Evolutionary conservation across 2,888 invertebrate genomes (phyloP).

Genomic region (Conops quadrifasciatus): DNA sequence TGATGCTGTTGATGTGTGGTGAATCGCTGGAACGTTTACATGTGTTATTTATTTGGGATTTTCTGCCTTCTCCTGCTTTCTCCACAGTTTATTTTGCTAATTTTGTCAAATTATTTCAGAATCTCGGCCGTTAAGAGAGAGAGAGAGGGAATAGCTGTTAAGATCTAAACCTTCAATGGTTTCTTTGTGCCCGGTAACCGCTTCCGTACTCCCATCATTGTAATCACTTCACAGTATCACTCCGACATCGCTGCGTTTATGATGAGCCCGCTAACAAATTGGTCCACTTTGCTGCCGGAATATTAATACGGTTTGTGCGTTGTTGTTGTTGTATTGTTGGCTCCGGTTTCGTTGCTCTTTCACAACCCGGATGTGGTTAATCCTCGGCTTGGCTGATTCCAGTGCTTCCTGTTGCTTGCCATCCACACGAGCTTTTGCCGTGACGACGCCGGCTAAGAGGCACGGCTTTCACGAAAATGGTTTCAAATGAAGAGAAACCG

Average conservation of each 20-base stretch:
- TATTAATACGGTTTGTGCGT: conserved; percentile 49
- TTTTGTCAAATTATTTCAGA: conserved; percentile 58
- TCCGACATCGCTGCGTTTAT: not conserved
- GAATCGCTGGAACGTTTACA: conserved; percentile 39
- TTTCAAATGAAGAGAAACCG: too few species aligned
- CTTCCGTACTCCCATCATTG: not conserved
- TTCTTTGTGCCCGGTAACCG: not conserved
- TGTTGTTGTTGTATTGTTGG: conserved; percentile 14
- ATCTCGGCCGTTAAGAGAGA: not conserved
- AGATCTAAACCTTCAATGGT: not conserved
- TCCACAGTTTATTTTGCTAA: conserved; percentile 63
- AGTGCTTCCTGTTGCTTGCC: conserved; percentile 38
- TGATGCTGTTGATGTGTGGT: conserved; percentile 51
- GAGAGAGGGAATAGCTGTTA: not conserved
- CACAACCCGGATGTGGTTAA: conserved; percentile 32
- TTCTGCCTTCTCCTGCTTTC: conserved; percentile 32
- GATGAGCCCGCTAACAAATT: conserved; percentile 45
- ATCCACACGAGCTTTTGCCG: too few species aligned
- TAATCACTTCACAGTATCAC: not conserved
- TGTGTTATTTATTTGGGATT: conserved; percentile 17
- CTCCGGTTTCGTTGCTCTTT: conserved; percentile 22
- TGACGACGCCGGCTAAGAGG: too few species aligned
- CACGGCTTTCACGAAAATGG: too few species aligned
- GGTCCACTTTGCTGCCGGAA: conserved; percentile 53
- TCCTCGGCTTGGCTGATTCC: conserved; percentile 36